A percentile compares a stretch with the other conserved stretches of the same genome.
These are phyloP conservation scores for Xyrauchen texanus DNA, from an alignment of 2,113 vertebrate genomes.

Conservation along the genomic window DNA sequence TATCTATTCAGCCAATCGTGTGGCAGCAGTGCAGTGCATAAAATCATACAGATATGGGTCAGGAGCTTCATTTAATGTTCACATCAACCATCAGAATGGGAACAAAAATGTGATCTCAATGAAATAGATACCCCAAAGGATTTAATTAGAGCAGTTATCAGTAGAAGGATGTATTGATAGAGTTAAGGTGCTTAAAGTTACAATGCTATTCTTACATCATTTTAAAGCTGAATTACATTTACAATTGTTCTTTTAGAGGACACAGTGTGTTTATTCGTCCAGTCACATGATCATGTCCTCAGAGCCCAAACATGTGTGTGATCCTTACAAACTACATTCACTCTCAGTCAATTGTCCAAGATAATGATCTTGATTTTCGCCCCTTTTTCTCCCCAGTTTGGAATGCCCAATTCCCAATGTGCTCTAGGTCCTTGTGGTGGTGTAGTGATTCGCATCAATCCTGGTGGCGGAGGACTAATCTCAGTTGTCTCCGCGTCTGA, in stretches of 20 bases:
- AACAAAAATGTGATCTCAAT: no score
- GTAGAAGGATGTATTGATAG: conserved; percentile 48
- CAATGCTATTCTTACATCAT: conserved; percentile 31
- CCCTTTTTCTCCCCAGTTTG: no score
- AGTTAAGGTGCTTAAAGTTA: conserved; percentile 58
- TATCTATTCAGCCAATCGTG: no score
- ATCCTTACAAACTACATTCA: conserved; percentile 36
- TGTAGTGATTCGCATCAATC: no score
- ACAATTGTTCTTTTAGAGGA: conserved; percentile 47
- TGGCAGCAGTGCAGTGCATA: no score
- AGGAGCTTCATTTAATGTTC: no score
- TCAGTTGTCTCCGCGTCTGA: no score
- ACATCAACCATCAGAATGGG: no score
- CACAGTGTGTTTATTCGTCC: conserved; percentile 14
- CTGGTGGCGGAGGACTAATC: no score
- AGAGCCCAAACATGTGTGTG: conserved; percentile 46
- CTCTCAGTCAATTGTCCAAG: conserved; percentile 1
- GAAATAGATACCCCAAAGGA: conserved; percentile 47
- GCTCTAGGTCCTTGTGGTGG: no score
- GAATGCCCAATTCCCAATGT: no score
- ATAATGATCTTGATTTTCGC: conserved; percentile 12
- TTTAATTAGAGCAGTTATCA: conserved; percentile 62
- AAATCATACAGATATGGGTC: no score
- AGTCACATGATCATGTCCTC: conserved; percentile 38
- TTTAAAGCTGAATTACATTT: conserved; percentile 56